A percentile compares a stretch with the other conserved stretches of the same genome.
These are phyloP conservation scores for Timandra comae DNA, from an alignment of 2,888 invertebrate species.

Conservation along the genomic window DNA sequence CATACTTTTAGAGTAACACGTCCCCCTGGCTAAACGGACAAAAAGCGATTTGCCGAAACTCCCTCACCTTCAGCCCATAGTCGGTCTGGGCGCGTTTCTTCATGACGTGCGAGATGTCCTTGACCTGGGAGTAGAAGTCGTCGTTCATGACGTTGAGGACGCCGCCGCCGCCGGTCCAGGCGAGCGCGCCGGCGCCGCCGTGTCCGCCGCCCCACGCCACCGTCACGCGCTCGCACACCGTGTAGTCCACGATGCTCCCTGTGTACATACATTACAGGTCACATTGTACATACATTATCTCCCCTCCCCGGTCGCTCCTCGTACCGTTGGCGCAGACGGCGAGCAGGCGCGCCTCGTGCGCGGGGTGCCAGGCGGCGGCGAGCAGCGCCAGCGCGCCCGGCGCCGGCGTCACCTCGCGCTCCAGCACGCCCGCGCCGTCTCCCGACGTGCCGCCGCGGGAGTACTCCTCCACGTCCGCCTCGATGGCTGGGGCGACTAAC, in stretches of 20 bases:
- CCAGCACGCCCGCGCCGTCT: conserved; percentile 53
- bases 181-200: conserved; percentile 67
- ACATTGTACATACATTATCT: too few relatives aligned
- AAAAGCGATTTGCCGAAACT: neutral
- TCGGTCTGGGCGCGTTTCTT: conserved; percentile 82
- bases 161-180: conserved; percentile 62
- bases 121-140: conserved; percentile 68
- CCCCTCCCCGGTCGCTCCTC: too few relatives aligned
- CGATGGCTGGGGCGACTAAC: conserved; percentile 34
- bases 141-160: conserved; percentile 61
- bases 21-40: too few relatives aligned
- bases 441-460: conserved; percentile 39
- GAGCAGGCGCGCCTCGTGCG: conserved; percentile 85
- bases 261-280: too few relatives aligned
- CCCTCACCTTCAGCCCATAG: conserved; percentile 85
- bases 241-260: conserved; percentile 84
- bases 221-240: conserved; percentile 88
- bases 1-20: neutral
- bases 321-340: conserved; percentile 70
- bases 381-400: conserved; percentile 75
- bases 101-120: conserved; percentile 85
- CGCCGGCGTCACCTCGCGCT: conserved; percentile 32
- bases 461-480: conserved; percentile 42
- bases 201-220: conserved; percentile 88
- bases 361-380: conserved; percentile 93